Base-by-base conservation (phyloP, 2,113 vertebrate genomes). In the Cyanoliseus patagonus region DNA sequence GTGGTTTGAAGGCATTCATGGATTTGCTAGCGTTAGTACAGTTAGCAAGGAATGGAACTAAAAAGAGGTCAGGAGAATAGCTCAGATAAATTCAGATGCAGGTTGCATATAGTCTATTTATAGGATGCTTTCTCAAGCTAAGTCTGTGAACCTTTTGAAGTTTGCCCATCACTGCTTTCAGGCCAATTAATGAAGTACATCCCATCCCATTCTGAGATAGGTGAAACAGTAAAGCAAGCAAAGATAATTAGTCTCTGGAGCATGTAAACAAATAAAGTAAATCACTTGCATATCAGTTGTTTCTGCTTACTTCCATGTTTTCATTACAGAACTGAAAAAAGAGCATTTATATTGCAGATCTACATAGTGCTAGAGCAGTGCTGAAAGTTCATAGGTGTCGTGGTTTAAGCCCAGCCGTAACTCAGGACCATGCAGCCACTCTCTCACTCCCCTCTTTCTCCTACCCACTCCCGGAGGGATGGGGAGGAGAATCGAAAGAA, bases 231-330 rank as follows among this genome's bases (percentile, higher is more conserved):
- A 95, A 96, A 97, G 94, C 77, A 92, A 83, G 55, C 82, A 92
- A 94, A 96, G 92, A 95, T 97, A 97, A 97, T 96, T 95, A 96
- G 94, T 96, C 96, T 95, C 96, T 94, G 72, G 96, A 78, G 96
- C 62, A 91, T 75, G 81, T 94, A 92, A 94, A 73, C 91, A 94
- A 97, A 82, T 94, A 94, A 86, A 96, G 49, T 90, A 92, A 96
- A 97, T 92, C 82, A 93, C 88, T 91, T 94, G 96, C 88, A 96
- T 93, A 95, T 85, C 44, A 91, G 59, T 87, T 66, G 51, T 87
- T 90, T 94, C 82, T 95, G 86, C 57, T 95, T 91, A 81, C 79
- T 88, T 94, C 33, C 46, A 66, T 83, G 46, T 6, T 39, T 77
- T 76, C 6, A 2, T 46, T 84, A 63, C 66, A 85, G 41, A 92